Conservation (phyloP, 1,140 invertebrate species). For the Drosophila lini region DNA sequence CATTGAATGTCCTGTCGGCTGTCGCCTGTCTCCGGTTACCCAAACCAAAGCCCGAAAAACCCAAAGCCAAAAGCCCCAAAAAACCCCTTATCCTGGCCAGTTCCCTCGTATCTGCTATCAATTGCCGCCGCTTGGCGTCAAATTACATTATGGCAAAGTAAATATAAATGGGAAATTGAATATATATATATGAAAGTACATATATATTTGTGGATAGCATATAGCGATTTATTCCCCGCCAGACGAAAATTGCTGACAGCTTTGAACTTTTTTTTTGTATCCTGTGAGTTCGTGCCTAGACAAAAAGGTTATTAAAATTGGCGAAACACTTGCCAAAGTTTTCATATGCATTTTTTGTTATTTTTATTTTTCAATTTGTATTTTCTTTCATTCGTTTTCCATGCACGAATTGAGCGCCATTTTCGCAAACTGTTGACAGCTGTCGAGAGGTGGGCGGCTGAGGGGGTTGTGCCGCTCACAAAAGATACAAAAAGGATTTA, state of each 20-base stretch:
- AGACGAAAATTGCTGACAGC: conserved; percentile 43
- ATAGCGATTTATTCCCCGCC: conserved; percentile 30
- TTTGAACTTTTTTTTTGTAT: conserved; percentile 9
- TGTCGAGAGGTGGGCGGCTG: conserved; percentile 28
- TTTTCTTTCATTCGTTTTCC: conserved; percentile 42
- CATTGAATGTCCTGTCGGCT: conserved; percentile 34
- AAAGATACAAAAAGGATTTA: conserved; percentile 39
- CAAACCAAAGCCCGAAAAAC: conserved; percentile 7
- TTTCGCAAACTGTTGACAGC: conserved; percentile 72
- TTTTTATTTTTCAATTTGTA: conserved; percentile 20
- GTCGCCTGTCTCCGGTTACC: conserved; percentile 42
- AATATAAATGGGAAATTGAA: conserved; percentile 70
- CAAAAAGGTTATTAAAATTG: conserved; percentile 59
- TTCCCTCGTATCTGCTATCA: conserved; percentile 52
- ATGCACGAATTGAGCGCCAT: conserved; percentile 59
- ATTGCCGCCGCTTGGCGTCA: conserved; percentile 61
- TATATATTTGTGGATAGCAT: conserved; percentile 30
- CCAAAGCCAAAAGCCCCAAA: conserved; percentile 8
- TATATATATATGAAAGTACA: conserved; percentile 45
- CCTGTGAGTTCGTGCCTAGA: conserved; percentile 34
- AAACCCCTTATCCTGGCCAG: conserved; percentile 15
- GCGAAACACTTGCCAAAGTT: conserved; percentile 54
- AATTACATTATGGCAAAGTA: conserved; percentile 68
- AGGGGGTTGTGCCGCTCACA: background rate
- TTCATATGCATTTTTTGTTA: conserved; percentile 1